Evolutionary conservation across 2,888 invertebrate species (phyloP).

Genomic region (Latrodectus hesperus): DNA sequence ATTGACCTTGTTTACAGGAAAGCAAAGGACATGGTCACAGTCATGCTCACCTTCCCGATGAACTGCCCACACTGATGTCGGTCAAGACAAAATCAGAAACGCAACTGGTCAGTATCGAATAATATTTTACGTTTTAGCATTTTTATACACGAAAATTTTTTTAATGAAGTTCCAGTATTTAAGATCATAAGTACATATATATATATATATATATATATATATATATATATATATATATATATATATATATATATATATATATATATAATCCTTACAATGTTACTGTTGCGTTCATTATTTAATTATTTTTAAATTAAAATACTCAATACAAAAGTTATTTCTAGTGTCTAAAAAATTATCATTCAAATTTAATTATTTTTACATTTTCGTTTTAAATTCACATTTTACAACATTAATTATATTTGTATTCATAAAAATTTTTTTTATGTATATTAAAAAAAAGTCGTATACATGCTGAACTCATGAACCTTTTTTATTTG

Average conservation of each 20-base stretch:
- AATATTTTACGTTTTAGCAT: background rate
- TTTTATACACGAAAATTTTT: background rate
- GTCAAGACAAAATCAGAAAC: slow-evolving; percentile 54
- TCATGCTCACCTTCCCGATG: slow-evolving; percentile 60
- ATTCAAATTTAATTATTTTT: too few relatives aligned
- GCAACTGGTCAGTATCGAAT: slow-evolving; percentile 36
- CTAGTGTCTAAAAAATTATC: too few relatives aligned
- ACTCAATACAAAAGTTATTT: too few relatives aligned
- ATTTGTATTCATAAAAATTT: too few relatives aligned
- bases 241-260: slow-evolving; percentile 17
- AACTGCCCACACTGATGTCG: slow-evolving; percentile 56
- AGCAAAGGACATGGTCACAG: slow-evolving; percentile 71
- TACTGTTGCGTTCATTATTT: too few relatives aligned
- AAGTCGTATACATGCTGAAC: background rate
- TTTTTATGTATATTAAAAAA: too few relatives aligned
- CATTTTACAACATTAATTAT: too few relatives aligned
- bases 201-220: slow-evolving; percentile 17
- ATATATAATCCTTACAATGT: background rate
- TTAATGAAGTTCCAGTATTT: background rate
- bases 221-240: slow-evolving; percentile 17
- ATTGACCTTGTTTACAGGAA: slow-evolving; percentile 44
- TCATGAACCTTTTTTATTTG: background rate
- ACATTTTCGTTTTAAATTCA: too few relatives aligned
- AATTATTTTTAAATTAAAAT: too few relatives aligned
- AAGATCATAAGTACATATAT: background rate